Evolutionary conservation across 2,113 vertebrate genomes (phyloP).

Genomic region (Dendropsophus ebraccatus): DNA sequence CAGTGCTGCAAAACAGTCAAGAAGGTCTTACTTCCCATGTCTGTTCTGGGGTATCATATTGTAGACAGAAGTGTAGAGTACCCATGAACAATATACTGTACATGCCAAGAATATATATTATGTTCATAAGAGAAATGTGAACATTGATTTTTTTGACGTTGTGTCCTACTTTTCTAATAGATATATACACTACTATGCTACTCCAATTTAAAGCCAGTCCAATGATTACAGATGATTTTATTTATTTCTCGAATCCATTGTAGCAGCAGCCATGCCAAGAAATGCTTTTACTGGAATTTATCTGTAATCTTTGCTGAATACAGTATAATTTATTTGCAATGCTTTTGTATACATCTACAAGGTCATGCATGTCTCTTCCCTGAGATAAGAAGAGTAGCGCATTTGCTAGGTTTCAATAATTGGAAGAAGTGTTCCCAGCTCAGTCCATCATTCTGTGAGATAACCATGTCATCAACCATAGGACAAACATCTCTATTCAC

Average conservation of each 20-base stretch:
- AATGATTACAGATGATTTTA: neutral
- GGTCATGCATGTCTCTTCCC: constrained; percentile 4
- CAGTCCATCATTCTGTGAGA: constrained; percentile 14
- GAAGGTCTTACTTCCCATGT: neutral
- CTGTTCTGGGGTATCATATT: neutral
- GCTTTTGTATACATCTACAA: constrained; percentile 28
- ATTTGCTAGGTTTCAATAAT: constrained; percentile 24
- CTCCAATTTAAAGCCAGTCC: neutral
- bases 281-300: neutral
- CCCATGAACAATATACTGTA: neutral
- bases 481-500: constrained; percentile 17
- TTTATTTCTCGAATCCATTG: neutral
- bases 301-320: neutral
- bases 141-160: constrained; percentile 5
- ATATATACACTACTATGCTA: neutral
- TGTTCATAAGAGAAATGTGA: neutral
- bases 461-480: constrained; percentile 21
- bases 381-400: constrained; percentile 18
- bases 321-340: neutral
- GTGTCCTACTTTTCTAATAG: neutral
- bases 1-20: no score
- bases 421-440: constrained; percentile 20
- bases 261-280: neutral
- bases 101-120: neutral
- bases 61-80: neutral